A percentile compares a stretch with the other conserved stretches of the same genome.
Conservation (phyloP, 64 coral and sea anemone species). For the Pocillopora verrucosa region DNA sequence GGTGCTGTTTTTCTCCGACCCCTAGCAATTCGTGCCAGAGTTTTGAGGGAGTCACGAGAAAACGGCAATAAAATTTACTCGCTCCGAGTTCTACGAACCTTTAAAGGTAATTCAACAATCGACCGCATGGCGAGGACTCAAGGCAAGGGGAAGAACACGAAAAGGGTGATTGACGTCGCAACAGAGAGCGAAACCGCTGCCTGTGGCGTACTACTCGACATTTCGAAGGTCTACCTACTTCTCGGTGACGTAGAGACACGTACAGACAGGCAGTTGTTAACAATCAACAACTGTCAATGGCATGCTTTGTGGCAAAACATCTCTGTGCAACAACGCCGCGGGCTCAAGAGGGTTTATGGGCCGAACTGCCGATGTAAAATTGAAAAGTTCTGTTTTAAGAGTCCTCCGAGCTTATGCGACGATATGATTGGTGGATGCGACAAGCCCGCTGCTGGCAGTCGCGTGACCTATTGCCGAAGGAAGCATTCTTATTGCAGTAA, state of each 20-base stretch:
- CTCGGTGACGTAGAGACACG: background rate
- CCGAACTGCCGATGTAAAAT: constrained; percentile 5
- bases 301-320: background rate
- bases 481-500: background rate
- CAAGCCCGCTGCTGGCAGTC: background rate
- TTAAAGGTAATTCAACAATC: constrained; percentile 27
- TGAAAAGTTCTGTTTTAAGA: background rate
- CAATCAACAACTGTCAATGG: background rate
- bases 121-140: background rate
- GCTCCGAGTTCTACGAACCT: constrained; percentile 19
- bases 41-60: background rate
- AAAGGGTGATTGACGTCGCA: background rate
- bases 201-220: background rate
- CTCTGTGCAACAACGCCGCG: constrained; percentile 15
- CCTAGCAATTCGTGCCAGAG: background rate
- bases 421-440: constrained; percentile 6
- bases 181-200: background rate
- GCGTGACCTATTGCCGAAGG: background rate
- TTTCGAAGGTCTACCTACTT: background rate
- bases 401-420: background rate
- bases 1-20: background rate
- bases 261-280: background rate
- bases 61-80: background rate
- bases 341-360: background rate
- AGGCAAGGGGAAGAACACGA: background rate